Conservation (phyloP, 2,888 invertebrate genomes). For the Acholoe squamosa region DNA sequence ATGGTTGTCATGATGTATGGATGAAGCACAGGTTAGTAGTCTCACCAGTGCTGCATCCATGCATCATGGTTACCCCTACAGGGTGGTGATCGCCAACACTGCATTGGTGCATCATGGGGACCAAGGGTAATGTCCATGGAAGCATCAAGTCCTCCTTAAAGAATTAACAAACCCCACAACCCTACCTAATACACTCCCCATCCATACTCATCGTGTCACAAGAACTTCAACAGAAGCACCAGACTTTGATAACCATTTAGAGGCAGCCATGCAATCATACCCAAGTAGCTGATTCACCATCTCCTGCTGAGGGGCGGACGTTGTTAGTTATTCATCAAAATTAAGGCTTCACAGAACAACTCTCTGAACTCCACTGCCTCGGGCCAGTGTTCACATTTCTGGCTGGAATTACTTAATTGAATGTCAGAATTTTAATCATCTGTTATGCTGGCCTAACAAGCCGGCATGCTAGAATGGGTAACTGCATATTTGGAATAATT, state of each 20-base stretch:
- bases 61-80: too few species aligned
- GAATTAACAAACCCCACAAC: too few species aligned
- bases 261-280: slow-evolving; percentile 25
- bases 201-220: background rate
- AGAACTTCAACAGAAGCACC: background rate
- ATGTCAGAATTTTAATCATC: slow-evolving; percentile 51
- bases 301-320: background rate
- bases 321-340: background rate
- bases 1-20: too few species aligned
- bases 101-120: too few species aligned
- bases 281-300: slow-evolving; percentile 4
- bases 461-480: background rate
- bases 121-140: too few species aligned
- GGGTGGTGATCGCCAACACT: too few species aligned
- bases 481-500: slow-evolving; percentile 50
- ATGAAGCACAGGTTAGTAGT: too few species aligned
- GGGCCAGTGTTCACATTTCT: background rate
- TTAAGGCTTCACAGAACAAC: background rate
- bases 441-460: background rate
- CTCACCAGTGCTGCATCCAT: too few species aligned
- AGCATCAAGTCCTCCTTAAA: too few species aligned
- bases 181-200: background rate
- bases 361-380: background rate
- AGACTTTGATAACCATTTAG: background rate
- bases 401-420: slow-evolving; percentile 16